Conservation (phyloP, 2,113 vertebrate species). For the Fukomys damarensis region DNA sequence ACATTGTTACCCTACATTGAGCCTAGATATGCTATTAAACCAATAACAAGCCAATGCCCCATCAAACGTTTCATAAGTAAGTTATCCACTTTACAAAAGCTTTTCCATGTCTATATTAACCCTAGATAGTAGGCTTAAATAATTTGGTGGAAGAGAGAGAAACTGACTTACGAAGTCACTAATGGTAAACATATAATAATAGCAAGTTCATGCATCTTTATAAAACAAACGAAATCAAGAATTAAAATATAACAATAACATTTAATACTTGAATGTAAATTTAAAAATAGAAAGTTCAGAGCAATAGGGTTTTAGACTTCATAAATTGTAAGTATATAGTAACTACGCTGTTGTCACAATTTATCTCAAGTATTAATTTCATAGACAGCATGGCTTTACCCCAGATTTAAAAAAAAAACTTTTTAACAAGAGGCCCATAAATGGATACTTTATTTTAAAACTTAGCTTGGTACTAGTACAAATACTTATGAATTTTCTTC, state of each 20-base stretch:
- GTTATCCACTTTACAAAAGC: not conserved
- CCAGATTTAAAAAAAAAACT: not conserved
- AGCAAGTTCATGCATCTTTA: not conserved
- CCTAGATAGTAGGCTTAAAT: not conserved
- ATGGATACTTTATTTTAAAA: not conserved
- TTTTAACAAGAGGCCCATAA: not conserved
- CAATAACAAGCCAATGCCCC: not conserved
- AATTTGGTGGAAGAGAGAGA: not conserved
- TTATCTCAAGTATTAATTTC: not conserved
- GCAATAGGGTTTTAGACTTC: not conserved
- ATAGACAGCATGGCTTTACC: not conserved
- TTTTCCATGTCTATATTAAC: not conserved
- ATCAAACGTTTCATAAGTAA: not conserved
- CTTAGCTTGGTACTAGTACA: not conserved
- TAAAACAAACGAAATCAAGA: not conserved
- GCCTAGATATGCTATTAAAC: not conserved
- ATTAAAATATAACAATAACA: not conserved
- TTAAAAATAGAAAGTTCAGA: not conserved
- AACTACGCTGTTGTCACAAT: slow-evolving; percentile 12
- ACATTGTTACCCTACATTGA: not conserved
- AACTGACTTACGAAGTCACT: not conserved
- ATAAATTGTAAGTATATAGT: not conserved
- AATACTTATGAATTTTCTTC: not conserved
- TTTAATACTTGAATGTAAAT: not conserved
- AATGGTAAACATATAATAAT: not conserved